Conservation (phyloP, 2,797 vertebrate genomes). For the Okamejei kenojei region DNA sequence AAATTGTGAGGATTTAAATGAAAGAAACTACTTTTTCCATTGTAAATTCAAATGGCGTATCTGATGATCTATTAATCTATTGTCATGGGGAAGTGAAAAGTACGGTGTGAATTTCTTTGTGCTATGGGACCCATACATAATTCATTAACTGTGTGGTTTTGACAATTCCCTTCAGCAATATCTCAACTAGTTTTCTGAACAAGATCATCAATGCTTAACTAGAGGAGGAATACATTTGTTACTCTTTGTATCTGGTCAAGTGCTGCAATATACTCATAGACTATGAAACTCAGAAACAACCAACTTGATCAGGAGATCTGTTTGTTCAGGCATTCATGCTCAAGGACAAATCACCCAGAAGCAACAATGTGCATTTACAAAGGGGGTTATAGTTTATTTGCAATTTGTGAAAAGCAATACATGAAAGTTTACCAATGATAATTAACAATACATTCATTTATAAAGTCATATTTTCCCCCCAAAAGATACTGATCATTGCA, state of each 20-base stretch:
- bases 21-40: not conserved
- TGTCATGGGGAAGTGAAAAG: no score
- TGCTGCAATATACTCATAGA: not conserved
- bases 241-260: not conserved
- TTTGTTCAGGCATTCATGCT: not conserved
- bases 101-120: no score
- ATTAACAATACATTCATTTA: not conserved
- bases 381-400: not conserved
- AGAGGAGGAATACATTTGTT: not conserved
- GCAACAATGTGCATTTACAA: not conserved
- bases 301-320: not conserved
- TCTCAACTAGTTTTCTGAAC: not conserved
- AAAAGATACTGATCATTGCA: not conserved
- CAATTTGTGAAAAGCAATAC: not conserved
- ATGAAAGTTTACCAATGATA: not conserved
- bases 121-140: no score
- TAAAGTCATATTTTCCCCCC: not conserved
- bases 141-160: not conserved
- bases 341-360: not conserved
- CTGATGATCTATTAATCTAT: not conserved
- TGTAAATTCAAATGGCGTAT: not conserved
- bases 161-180: not conserved
- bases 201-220: not conserved
- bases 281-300: not conserved
- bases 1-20: not conserved